Conservation (phyloP, 2,113 vertebrate species). For the Sus scrofa region DNA sequence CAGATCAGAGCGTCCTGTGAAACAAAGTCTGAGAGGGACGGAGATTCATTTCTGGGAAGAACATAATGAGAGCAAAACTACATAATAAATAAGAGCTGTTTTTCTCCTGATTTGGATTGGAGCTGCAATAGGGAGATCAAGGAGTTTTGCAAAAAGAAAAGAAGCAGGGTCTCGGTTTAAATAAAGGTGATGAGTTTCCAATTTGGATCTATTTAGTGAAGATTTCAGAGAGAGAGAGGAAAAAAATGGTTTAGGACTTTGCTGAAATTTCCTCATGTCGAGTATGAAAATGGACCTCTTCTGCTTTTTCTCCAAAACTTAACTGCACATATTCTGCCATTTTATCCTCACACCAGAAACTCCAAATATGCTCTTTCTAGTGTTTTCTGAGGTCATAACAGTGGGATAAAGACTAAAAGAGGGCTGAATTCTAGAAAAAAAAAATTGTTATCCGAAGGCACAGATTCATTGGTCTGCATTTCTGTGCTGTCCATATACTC, state of each 20-base stretch:
- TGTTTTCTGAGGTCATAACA: not conserved
- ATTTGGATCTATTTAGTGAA: not conserved
- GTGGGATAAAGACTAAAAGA: not conserved
- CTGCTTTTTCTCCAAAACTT: not conserved
- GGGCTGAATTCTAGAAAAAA: not conserved
- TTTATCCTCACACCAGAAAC: not conserved
- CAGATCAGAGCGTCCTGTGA: slow-evolving; percentile 65
- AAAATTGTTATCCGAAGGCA: not conserved
- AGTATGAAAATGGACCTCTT: slow-evolving; percentile 19
- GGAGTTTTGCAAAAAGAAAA: not conserved
- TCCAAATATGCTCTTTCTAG: not conserved
- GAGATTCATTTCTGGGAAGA: slow-evolving; percentile 70
- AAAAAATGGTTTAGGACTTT: not conserved
- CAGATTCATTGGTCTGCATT: not conserved
- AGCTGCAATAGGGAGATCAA: slow-evolving; percentile 23
- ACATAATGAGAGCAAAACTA: slow-evolving; percentile 43
- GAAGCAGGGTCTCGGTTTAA: not conserved
- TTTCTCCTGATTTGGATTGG: slow-evolving; percentile 63
- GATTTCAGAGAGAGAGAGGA: not conserved
- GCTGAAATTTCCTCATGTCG: not conserved
- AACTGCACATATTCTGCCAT: not conserved
- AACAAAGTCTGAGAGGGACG: slow-evolving; percentile 5
- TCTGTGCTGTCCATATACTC: not conserved
- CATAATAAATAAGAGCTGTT: slow-evolving; percentile 40
- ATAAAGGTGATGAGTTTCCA: slow-evolving; percentile 24